A percentile compares a stretch with the other conserved stretches of the same genome.
Conservation (phyloP, 1,140 invertebrate genomes). For the Drosophila nasuta region DNA sequence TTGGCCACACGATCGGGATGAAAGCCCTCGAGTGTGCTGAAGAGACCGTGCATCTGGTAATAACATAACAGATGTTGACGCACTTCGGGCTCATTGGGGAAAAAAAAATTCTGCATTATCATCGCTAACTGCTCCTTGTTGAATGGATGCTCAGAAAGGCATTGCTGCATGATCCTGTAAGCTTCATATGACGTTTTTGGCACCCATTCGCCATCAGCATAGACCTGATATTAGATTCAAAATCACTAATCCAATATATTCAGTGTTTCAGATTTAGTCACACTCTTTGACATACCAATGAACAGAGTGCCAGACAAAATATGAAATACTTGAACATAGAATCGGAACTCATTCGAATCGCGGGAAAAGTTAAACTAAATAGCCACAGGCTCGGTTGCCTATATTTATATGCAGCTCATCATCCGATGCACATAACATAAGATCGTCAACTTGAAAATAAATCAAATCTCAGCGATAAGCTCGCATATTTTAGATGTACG, state of each 20-base stretch:
- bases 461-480: slow-evolving; percentile 70
- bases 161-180: no score
- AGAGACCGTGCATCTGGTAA: slow-evolving; percentile 69
- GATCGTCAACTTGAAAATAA: slow-evolving; percentile 45
- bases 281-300: slow-evolving; percentile 63
- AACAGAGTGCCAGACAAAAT: slow-evolving; percentile 60
- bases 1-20: slow-evolving; percentile 25
- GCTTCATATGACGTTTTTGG: slow-evolving; percentile 47
- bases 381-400: slow-evolving; percentile 9
- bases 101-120: slow-evolving; percentile 56
- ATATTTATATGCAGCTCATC: slow-evolving; percentile 49
- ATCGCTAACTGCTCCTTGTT: slow-evolving; percentile 53
- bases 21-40: slow-evolving; percentile 74
- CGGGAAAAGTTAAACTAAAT: slow-evolving; percentile 45
- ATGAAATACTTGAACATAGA: slow-evolving; percentile 70
- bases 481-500: background rate
- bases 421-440: background rate
- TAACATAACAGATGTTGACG: slow-evolving; percentile 72
- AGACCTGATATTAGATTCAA: slow-evolving; percentile 4
- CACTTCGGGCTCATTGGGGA: slow-evolving; percentile 69
- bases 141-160: slow-evolving; percentile 54
- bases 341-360: slow-evolving; percentile 18
- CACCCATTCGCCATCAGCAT: slow-evolving; percentile 64
- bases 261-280: background rate
- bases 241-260: no score